Evolutionary conservation across 2,113 vertebrate genomes (phyloP).

Genomic region (Canis aureus): DNA sequence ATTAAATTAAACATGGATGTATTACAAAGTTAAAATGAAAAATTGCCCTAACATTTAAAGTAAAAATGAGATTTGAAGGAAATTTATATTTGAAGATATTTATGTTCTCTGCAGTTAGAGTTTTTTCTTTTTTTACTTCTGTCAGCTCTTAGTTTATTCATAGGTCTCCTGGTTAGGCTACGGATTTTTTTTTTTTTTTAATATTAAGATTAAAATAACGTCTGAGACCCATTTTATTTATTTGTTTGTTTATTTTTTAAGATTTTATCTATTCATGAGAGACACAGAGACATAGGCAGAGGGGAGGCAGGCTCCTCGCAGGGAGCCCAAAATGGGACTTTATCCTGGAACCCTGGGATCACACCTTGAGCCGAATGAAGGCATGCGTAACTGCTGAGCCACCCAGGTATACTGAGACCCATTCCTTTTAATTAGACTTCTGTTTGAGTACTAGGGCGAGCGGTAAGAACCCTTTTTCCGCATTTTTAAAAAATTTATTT

Average conservation of each 20-base stretch:
- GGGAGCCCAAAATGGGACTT: no score
- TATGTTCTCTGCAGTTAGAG: neutral
- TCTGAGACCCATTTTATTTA: neutral
- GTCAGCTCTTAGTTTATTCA: neutral
- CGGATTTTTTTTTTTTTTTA: neutral
- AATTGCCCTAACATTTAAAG: constrained; percentile 15
- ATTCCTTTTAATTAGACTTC: neutral
- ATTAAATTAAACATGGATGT: neutral
- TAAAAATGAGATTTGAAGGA: neutral
- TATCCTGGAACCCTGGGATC: no score
- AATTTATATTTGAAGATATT: neutral
- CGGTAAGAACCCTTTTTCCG: neutral
- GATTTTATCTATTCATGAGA: no score
- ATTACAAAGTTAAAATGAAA: neutral
- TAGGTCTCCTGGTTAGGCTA: neutral
- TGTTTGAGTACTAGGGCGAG: neutral
- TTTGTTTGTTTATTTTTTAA: no score
- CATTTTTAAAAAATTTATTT: no score
- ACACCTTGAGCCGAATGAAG: no score
- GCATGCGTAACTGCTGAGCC: no score
- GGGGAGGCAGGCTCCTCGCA: no score
- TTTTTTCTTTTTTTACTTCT: neutral
- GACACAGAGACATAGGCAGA: no score
- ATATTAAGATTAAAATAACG: neutral
- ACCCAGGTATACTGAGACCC: neutral